Evolutionary conservation across 1,140 invertebrate species (phyloP), one percentile per base, ranked within the genome.

Genomic region (Eufriesea mexicana): DNA sequence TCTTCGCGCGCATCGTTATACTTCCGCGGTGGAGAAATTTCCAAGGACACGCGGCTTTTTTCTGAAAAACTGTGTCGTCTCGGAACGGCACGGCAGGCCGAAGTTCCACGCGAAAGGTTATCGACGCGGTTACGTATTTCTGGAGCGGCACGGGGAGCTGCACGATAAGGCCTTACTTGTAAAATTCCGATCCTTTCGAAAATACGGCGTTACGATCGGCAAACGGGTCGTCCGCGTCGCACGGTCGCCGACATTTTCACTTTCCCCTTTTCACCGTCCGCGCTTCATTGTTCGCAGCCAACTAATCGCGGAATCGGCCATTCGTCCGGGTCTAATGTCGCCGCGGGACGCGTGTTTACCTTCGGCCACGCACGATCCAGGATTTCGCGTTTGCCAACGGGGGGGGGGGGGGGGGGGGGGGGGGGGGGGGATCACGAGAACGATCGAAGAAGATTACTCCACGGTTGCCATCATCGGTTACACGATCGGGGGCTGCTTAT

Each of bases 91-190:
- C 54, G 72, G 4, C 57, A 14, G 67, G 23, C 35, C 79, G 83
- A 87, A 72, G 67, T 61, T 83, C 80, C 47, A 42, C 66, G 23
- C 66, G 47, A 83, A 72, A 83, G 75, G 81, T 83, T 83, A 83
- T 83, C 81, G 57, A 70, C 20, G 28, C 20, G 42, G 73, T 77
- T 83, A 73, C 75, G 61, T 23, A 47, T 66, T 79, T 54, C 59
- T 45, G 51, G 9, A 23, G 42, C 51, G 55, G 67, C 64, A 35
- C 35, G 49, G 78, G 42, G 47, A 81, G 54, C 54, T 14, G n/a
- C 57, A 59, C 55, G 86, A 87, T 87, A 84, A 87, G 61, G 57
- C 49, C 20, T n/a, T 5, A 47, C 73, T 66, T 51, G 75, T 77
- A 70, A 75, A 82, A 82, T 82, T 86, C 62, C 62, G 55, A 64